Conservation (phyloP, 2,888 invertebrate species). For the Ceriagrion tenellum region DNA sequence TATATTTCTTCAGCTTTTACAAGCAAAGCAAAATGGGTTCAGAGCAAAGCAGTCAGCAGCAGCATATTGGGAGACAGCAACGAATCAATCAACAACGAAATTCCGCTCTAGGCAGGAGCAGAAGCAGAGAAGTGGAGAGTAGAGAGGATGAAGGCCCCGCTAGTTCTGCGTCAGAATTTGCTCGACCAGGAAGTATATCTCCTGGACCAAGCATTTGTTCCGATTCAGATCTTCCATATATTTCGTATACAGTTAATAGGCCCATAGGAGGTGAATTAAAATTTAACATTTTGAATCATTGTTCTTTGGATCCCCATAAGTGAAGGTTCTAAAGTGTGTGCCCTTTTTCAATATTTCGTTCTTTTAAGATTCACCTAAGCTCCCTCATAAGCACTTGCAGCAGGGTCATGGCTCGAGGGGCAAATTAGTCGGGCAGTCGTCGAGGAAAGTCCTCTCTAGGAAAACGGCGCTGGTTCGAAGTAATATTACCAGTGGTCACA, state of each 20-base stretch:
- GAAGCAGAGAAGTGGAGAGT: slow-evolving; percentile 74
- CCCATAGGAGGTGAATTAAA: slow-evolving; percentile 87
- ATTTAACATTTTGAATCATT: neutral
- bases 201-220: slow-evolving; percentile 94
- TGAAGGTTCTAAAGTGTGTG: neutral
- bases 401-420: slow-evolving; percentile 72
- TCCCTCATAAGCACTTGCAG: slow-evolving; percentile 82
- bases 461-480: slow-evolving; percentile 55
- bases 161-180: slow-evolving; percentile 75
- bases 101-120: slow-evolving; percentile 37
- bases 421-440: slow-evolving; percentile 47
- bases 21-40: slow-evolving; percentile 74
- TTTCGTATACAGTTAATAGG: slow-evolving; percentile 93
- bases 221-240: slow-evolving; percentile 93
- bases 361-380: slow-evolving; percentile 88
- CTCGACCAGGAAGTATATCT: slow-evolving; percentile 87
- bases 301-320: neutral
- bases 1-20: too few relatives aligned
- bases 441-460: neutral
- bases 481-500: slow-evolving; percentile 81
- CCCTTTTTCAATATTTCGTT: slow-evolving; percentile 66
- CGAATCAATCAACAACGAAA: slow-evolving; percentile 68
- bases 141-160: slow-evolving; percentile 73
- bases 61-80: slow-evolving; percentile 66
- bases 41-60: slow-evolving; percentile 75